A percentile compares a stretch with the other conserved stretches of the same genome.
Conservation (phyloP, 53 echinoderm and acorn worm genomes). For the Henricia sp. region DNA sequence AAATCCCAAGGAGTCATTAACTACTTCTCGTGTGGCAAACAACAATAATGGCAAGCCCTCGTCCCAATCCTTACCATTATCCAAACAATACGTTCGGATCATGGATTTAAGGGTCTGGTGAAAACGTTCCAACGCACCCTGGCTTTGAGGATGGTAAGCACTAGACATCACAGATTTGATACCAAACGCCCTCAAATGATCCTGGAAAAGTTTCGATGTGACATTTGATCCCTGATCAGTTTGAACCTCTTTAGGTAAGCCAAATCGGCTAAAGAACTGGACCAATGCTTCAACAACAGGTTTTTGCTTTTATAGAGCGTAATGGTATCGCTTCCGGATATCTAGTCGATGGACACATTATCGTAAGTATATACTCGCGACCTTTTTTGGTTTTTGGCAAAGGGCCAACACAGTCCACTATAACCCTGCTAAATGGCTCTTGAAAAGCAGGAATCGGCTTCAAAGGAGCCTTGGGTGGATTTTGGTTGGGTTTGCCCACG, state of each 20-base stretch:
- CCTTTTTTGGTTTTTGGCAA: constrained; percentile 69
- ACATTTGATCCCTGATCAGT: constrained; percentile 74
- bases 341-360: constrained; percentile 73
- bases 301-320: constrained; percentile 63
- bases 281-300: constrained; percentile 63
- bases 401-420: constrained; percentile 80
- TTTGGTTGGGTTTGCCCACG: constrained; percentile 69
- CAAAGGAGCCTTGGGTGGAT: constrained; percentile 59
- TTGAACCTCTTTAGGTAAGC: constrained; percentile 67
- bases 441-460: constrained; percentile 72
- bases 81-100: constrained; percentile 31
- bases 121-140: constrained; percentile 61
- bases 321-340: constrained; percentile 78
- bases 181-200: constrained; percentile 35
- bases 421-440: constrained; percentile 74
- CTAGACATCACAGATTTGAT: constrained; percentile 16
- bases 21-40: constrained; percentile 69
- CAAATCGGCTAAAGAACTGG: constrained; percentile 68
- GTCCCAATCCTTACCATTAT: constrained; percentile 57
- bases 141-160: constrained; percentile 61
- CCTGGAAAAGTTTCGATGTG: constrained; percentile 43
- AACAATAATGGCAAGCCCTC: constrained; percentile 71
- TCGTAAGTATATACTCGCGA: constrained; percentile 69
- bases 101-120: constrained; percentile 68
- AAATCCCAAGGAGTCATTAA: constrained; percentile 71